These are phyloP conservation scores for Minunthozetes semirufus DNA, from an alignment of 2,888 invertebrate species.

Conservation along the genomic window DNA sequence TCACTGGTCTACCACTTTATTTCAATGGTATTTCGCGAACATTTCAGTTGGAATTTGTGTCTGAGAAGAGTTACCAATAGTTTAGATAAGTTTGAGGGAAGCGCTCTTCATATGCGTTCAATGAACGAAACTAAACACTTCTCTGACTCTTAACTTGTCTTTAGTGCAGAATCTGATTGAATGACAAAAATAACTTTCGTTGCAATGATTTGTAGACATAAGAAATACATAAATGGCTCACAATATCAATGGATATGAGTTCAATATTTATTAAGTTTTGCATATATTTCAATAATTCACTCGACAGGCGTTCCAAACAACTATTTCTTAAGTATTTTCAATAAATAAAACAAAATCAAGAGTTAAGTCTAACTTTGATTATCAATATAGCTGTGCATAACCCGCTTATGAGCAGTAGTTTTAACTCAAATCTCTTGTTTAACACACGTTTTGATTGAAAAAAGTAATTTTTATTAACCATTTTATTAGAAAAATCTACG, in stretches of 20 bases:
- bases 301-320: not conserved
- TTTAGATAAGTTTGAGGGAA: not conserved
- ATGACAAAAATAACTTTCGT: not conserved
- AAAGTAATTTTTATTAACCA: no score
- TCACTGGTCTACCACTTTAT: no score
- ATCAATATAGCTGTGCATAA: no score
- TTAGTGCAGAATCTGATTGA: not conserved
- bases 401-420: no score
- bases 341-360: not conserved
- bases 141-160: not conserved
- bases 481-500: no score
- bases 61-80: not conserved
- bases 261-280: not conserved
- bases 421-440: no score
- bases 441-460: no score
- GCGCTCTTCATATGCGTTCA: not conserved
- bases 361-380: not conserved
- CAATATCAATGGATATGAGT: not conserved
- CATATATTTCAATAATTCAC: not conserved
- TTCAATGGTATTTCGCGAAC: no score
- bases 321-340: not conserved
- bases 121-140: not conserved
- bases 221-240: no score
- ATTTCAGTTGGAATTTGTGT: not conserved
- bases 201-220: no score